Base-by-base conservation (phyloP, 1,140 invertebrate genomes). In the Augochlora pura region DNA sequence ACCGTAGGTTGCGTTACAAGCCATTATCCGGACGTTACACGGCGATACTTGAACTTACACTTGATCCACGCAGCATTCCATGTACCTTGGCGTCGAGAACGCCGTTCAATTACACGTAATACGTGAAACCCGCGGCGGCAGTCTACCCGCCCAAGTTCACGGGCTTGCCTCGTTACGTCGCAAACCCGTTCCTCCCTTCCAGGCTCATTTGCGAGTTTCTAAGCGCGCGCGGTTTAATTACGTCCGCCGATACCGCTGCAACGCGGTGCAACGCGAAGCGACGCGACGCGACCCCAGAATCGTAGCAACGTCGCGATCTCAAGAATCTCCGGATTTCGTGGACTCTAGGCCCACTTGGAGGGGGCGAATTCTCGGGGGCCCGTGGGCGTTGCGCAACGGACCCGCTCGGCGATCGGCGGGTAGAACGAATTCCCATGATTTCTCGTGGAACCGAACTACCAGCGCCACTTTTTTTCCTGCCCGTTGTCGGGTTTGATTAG, bases 401-500 rank as follows among this genome's bases (percentile, higher is more conserved):
- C 18, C 46, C 3, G 38, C 10, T 69, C 12, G 8, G 6, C 6
- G 60, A 27, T 25, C 54, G 46, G 23, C 65, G 76, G 67, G 73
- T 75, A 84, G 69, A 78, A 68, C 46, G 81, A 82, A 80, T 84
- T 84, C 77, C 77, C 67, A 81, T 39, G 68, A 84, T 81, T 84
- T 78, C 52, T 60, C 68, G 42, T 52, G 67, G 83, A 70, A 73
- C 32, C 67, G n/a, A 59, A 46, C n/a, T 74, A 60, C 65, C 77
- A 42, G 10, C 65, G 69, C 60, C 69, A 63, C 25, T 74, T 64
- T 68, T 80, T 80, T 62, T 39, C 25, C n/a, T 39, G 66, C 39
- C 54, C 21, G 54, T 81, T 82, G 79, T 87, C 79, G 75, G 72
- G n/a, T 84, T 87, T 82, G 86, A 87, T 86, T 86, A 86, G 85